A percentile compares a stretch with the other conserved stretches of the same genome.
Conservation (phyloP, 2,113 vertebrate species). For the Sialia sialis region DNA sequence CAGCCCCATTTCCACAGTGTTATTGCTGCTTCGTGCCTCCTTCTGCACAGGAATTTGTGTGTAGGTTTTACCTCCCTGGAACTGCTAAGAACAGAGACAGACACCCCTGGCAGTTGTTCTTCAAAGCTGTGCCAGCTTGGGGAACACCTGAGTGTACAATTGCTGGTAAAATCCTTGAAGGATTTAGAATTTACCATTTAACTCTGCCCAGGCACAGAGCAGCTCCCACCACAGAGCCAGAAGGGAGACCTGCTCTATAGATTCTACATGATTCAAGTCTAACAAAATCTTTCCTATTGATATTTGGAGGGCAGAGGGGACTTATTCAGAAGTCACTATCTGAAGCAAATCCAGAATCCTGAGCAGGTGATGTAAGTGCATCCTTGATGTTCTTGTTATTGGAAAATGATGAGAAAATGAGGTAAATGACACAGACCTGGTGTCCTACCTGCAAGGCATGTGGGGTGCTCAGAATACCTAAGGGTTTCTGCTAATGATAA, state of each 20-base stretch:
- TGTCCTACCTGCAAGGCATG: conserved; percentile 1
- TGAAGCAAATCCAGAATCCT: background rate
- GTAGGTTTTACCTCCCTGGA: background rate
- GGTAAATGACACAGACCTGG: background rate
- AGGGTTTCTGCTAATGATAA: conserved; percentile 18
- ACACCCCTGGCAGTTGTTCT: background rate
- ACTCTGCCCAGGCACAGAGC: background rate
- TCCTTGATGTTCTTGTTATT: background rate
- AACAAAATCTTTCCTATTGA: background rate
- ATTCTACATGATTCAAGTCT: background rate
- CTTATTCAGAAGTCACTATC: background rate
- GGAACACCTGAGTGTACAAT: background rate
- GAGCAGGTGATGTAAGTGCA: background rate
- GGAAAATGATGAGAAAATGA: background rate
- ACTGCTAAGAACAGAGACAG: background rate
- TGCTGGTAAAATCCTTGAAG: background rate
- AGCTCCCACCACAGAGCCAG: background rate
- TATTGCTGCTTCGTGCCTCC: background rate
- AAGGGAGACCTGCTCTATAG: background rate
- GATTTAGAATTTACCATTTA: background rate
- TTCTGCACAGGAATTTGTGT: rapidly evolving
- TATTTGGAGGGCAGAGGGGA: background rate
- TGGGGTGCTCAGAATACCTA: conserved; percentile 1
- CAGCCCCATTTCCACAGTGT: background rate
- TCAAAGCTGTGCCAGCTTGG: background rate